phyloP scores from a whole-genome alignment of 2,797 vertebrate genomes.

The Pseudochaenichthys georgianus region DNA sequence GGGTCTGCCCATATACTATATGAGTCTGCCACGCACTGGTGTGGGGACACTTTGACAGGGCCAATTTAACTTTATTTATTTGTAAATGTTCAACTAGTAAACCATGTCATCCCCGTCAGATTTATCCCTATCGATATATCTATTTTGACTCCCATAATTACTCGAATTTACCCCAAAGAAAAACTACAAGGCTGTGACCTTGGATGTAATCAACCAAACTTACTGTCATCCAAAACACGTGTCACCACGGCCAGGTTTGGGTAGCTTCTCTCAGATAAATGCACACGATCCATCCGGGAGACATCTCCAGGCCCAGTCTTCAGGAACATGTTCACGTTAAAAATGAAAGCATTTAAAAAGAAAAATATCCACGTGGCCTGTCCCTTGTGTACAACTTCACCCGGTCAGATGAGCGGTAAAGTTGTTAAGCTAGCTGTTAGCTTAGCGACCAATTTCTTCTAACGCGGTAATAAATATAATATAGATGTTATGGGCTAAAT shows the following conservation, averaged over 20 bases:
- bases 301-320: background rate
- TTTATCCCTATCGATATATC: fast-evolving
- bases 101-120: background rate
- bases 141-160: fast-evolving
- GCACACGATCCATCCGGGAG: conserved; percentile 12
- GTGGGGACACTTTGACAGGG: background rate
- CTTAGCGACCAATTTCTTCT: background rate
- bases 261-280: conserved; percentile 38
- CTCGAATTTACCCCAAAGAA: fast-evolving
- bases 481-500: fast-evolving
- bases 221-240: conserved; percentile 59
- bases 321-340: fast-evolving
- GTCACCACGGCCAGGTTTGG: conserved; percentile 74
- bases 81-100: background rate
- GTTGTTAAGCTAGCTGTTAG: conserved; percentile 13
- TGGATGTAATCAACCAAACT: background rate
- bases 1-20: no score
- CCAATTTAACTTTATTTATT: background rate
- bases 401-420: background rate
- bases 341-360: background rate
- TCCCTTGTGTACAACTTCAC: background rate
- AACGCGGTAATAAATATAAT: fast-evolving
- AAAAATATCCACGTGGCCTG: fast-evolving
- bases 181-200: background rate
- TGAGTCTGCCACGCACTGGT: no score